phyloP scores from a whole-genome alignment of 2,888 invertebrate species.

The Globia sparganii region DNA sequence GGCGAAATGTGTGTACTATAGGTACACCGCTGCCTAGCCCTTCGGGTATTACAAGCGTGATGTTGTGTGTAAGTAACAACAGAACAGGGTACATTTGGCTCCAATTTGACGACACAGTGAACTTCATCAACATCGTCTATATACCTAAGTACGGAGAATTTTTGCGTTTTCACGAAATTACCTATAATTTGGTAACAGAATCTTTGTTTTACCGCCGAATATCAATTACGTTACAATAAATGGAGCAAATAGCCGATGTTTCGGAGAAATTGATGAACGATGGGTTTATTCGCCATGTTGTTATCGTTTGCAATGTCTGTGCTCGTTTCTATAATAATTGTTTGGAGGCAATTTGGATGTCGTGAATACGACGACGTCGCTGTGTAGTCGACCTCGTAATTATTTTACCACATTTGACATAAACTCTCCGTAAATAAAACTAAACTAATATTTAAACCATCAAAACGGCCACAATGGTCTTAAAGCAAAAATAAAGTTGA shows the following conservation, averaged over 20 bases:
- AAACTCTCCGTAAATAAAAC: not conserved
- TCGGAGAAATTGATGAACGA: slow-evolving; percentile 26
- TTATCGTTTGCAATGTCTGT: slow-evolving; percentile 25
- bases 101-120: slow-evolving; percentile 17
- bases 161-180: slow-evolving; percentile 45
- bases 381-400: not conserved
- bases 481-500: not conserved
- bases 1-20: not conserved
- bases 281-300: slow-evolving; percentile 28
- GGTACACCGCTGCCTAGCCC: not conserved
- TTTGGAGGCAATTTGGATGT: slow-evolving; percentile 5
- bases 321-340: slow-evolving; percentile 27
- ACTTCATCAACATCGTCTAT: slow-evolving; percentile 34
- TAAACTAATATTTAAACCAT: not conserved
- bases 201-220: slow-evolving; percentile 54
- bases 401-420: not conserved
- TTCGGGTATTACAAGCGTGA: not conserved
- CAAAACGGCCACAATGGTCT: not conserved
- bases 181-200: slow-evolving; percentile 56
- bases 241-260: slow-evolving; percentile 35
- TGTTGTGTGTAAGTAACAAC: not conserved
- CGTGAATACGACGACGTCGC: not conserved
- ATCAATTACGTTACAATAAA: slow-evolving; percentile 53
- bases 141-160: slow-evolving; percentile 23
- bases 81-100: not conserved